Percentiles rank a stretch among this genome's conserved stretches.
Evolutionary conservation across 1,140 invertebrate species (phyloP).

Genomic region (Prorops nasuta): DNA sequence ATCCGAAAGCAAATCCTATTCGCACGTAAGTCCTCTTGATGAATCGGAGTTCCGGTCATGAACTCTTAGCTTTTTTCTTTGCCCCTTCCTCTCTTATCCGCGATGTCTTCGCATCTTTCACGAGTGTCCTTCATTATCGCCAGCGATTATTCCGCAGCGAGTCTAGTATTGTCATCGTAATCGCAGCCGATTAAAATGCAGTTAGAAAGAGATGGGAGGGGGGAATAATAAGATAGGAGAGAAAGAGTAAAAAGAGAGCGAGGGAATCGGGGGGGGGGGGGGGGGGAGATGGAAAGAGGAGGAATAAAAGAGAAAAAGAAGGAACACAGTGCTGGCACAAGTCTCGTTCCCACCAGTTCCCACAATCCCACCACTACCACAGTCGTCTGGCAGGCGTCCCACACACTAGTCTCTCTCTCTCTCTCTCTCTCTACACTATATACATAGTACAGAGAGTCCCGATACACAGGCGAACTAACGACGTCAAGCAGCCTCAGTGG

Average conservation of each 20-base stretch:
- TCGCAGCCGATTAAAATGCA: conserved; percentile 45
- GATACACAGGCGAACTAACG: conserved; percentile 28
- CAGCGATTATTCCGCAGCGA: conserved; percentile 22
- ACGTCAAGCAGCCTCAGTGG: conserved; percentile 22
- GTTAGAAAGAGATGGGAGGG: conserved; percentile 16
- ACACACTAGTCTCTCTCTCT: too few species aligned
- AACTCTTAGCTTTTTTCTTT: conserved; percentile 24
- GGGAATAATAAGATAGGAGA: conserved; percentile 4
- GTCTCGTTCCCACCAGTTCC: too few species aligned
- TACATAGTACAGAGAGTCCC: background rate
- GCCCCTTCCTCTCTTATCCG: conserved; percentile 4
- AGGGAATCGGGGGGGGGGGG: conserved; percentile 9
- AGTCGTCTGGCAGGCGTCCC: too few species aligned
- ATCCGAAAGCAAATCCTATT: conserved; percentile 4
- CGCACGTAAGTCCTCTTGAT: conserved; percentile 7
- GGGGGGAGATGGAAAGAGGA: background rate
- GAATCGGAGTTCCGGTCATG: conserved; percentile 21
- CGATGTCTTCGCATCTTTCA: conserved; percentile 23
- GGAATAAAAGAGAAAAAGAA: background rate
- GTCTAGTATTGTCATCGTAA: conserved; percentile 34
- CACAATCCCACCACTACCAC: too few species aligned
- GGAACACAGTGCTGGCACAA: background rate
- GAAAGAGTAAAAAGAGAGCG: conserved; percentile 1
- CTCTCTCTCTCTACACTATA: too few species aligned
- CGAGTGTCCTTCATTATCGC: conserved; percentile 22